Conservation (phyloP, 2,888 invertebrate species). For the Tiphia femorata region DNA sequence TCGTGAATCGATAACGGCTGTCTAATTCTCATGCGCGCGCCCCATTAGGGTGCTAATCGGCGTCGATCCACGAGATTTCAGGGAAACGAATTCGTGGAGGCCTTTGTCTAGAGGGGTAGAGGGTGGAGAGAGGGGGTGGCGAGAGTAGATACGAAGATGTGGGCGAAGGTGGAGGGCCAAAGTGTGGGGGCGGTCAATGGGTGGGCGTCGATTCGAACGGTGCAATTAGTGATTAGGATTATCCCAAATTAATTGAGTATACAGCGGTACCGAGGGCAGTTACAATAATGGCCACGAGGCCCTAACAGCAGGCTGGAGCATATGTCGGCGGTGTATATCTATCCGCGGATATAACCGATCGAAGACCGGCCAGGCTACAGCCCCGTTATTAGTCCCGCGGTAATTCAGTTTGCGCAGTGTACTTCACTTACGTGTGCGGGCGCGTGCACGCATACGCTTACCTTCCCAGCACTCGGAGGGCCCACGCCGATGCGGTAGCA, state of each 20-base stretch:
- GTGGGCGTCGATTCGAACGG: slow-evolving; percentile 36
- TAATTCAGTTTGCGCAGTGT: slow-evolving; percentile 51
- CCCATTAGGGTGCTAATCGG: no score
- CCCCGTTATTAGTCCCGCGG: slow-evolving; percentile 44
- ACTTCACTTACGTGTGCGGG: slow-evolving; percentile 33
- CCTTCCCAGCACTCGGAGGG: no score
- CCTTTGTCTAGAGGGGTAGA: no score
- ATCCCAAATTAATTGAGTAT: slow-evolving; percentile 63
- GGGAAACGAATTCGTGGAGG: no score
- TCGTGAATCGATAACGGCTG: no score
- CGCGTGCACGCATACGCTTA: background rate
- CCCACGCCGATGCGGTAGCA: slow-evolving; percentile 27
- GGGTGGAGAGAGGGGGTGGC: no score
- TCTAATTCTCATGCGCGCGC: no score
- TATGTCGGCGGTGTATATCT: slow-evolving; percentile 38
- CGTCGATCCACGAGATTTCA: no score
- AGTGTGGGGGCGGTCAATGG: no score
- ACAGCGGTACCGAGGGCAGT: slow-evolving; percentile 29
- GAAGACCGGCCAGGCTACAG: slow-evolving; percentile 39
- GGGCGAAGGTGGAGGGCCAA: no score
- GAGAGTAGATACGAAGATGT: no score
- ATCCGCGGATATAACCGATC: slow-evolving; percentile 49
- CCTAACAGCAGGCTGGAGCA: slow-evolving; percentile 38
- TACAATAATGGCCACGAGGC: slow-evolving; percentile 48
- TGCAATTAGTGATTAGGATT: slow-evolving; percentile 65